Evolutionary conservation across 2,888 invertebrate species (phyloP).

Genomic region (Trichopoda pennipes): DNA sequence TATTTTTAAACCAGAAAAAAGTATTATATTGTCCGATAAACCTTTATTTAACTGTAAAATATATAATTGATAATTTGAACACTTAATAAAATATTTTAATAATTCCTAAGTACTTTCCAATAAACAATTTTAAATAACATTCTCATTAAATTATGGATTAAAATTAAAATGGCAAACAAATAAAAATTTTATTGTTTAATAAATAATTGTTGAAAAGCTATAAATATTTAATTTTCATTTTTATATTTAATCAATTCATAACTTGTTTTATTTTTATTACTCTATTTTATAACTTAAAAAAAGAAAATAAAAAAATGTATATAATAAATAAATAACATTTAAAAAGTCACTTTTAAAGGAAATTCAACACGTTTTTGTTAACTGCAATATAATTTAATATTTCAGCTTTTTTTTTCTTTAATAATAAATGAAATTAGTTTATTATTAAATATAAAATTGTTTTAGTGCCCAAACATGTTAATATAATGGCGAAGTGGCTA

Average conservation of each 20-base stretch:
- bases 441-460: no score
- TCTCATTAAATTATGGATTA: not conserved
- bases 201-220: slow-evolving; percentile 21
- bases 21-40: no score
- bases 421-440: not conserved
- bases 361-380: slow-evolving; percentile 16
- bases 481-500: no score
- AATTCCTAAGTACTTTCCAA: no score
- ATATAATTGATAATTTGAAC: no score
- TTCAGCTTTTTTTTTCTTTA: not conserved
- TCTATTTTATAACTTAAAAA: not conserved
- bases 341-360: slow-evolving; percentile 11
- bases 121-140: not conserved
- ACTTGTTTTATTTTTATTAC: slow-evolving; percentile 25
- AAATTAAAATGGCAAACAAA: slow-evolving; percentile 21
- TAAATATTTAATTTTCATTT: not conserved
- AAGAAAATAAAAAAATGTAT: not conserved
- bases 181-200: slow-evolving; percentile 34
- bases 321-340: not conserved
- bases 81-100: no score
- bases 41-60: no score
- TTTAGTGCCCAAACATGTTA: no score
- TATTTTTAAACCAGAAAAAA: no score
- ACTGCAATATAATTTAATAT: not conserved
- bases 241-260: not conserved